Conservation (phyloP, 2,797 vertebrate genomes). For the Catamblyrhynchus diadema region DNA sequence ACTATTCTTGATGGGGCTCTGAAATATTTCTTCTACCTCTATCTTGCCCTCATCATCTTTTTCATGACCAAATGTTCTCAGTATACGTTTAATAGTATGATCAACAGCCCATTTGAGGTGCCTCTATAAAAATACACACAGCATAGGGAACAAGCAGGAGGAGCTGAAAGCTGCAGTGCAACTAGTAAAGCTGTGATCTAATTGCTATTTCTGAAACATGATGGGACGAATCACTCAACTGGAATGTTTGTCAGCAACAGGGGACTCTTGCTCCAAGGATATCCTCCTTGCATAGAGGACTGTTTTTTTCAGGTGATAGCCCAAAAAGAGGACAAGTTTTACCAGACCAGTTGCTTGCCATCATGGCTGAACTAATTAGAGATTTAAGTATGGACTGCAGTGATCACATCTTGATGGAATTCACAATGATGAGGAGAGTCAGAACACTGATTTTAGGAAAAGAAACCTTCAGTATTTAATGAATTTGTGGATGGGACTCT, state of each 20-base stretch:
- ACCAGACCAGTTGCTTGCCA: not conserved
- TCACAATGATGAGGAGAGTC: not conserved
- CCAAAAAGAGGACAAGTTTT: not conserved
- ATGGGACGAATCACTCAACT: not conserved
- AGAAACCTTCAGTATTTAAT: not conserved
- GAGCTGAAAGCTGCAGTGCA: not conserved
- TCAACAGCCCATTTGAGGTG: not conserved
- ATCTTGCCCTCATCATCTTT: not conserved
- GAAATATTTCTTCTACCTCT: not conserved
- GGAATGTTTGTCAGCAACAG: not conserved
- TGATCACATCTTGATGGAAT: not conserved
- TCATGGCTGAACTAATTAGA: fast-evolving
- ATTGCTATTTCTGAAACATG: fast-evolving
- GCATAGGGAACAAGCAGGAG: not conserved
- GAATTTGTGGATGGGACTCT: not conserved
- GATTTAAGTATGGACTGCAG: not conserved
- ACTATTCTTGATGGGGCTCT: not conserved
- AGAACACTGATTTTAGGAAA: not conserved
- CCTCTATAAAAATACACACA: not conserved
- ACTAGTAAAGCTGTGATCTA: not conserved
- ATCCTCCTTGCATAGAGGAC: too few relatives aligned
- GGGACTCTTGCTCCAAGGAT: not conserved
- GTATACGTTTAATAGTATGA: not conserved
- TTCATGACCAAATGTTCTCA: not conserved
- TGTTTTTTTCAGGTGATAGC: not conserved